Evolutionary conservation across 2,888 invertebrate genomes (phyloP), one percentile per base, ranked within the genome.

Genomic region (Branchipolynoe longqiensis): DNA sequence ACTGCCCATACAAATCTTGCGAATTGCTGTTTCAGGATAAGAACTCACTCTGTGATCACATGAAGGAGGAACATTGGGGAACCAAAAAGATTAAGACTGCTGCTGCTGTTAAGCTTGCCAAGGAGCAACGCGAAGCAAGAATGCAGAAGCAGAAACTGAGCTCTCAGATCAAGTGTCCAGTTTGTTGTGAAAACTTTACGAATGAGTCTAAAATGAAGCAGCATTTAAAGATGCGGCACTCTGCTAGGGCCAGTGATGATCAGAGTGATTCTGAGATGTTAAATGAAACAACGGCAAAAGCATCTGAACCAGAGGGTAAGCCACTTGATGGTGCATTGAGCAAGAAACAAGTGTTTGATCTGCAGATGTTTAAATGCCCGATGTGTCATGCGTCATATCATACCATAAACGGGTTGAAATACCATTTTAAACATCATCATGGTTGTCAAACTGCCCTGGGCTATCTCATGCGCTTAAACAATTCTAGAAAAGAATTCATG

Each of bases 41-140:
- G 28, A 18, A 40, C 2, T 6, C 18, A n/a, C 48, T 78, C 1
- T 25, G 41, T 48, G 78, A 28, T 25, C 78, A 78, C 28, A 78
- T 78, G 78, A 40, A 25, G 31, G 78, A 22, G 22, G 54, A 48
- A 31, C 78, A 78, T 25, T 78, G 78, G 78, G 78, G 78, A 12
- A 78, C 25, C 6, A 78, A 78, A 25, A 78, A 78, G 78, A 78
- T 8, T 14, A 48, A 48, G 22, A 54, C 28, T 12, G 48, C 48
- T 25, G 41, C 54, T 12, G 78, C 78, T 8, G 25, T 18, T 1
- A 78, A 78, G 31, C 25, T 12, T 8, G 78, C 41, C 28, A 54
- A 28, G 28, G 48, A 54, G 28, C 28, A 22, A 25, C 14, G 54
- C n/a, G 78, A 78, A 48, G 54, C 78, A 4, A 78, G 28, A 48